Evolutionary conservation across 2,113 vertebrate species (phyloP).

Genomic region (Lathamus discolor): DNA sequence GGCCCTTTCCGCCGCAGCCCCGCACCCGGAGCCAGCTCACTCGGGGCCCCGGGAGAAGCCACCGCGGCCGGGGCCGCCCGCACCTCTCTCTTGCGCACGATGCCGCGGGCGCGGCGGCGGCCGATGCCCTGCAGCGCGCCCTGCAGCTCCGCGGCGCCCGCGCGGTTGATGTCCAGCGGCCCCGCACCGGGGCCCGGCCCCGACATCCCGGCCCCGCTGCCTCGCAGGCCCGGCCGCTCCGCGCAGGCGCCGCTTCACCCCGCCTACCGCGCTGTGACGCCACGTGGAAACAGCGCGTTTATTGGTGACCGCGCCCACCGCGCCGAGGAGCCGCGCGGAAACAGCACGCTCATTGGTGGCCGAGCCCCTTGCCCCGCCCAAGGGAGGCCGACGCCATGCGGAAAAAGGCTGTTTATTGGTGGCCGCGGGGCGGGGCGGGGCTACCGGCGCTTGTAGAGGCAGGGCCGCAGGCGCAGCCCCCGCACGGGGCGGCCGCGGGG

Average conservation of each 20-base stretch:
- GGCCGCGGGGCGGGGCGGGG: too few relatives aligned
- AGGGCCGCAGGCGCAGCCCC: background rate
- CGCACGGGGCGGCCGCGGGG: conserved; percentile 46
- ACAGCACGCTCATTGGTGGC: background rate
- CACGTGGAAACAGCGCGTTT: background rate
- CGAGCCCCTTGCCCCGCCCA: background rate
- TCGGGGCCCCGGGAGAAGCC: background rate
- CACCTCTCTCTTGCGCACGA: conserved; percentile 55
- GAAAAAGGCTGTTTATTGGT: background rate
- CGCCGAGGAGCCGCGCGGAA: background rate
- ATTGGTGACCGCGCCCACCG: background rate
- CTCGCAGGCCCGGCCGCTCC: background rate
- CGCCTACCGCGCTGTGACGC: background rate
- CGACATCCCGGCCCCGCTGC: background rate
- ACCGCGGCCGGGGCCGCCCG: background rate
- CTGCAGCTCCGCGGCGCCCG: conserved; percentile 43
- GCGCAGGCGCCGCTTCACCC: background rate
- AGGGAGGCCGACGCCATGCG: too few relatives aligned
- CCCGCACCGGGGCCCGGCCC: background rate
- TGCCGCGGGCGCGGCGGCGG: conserved; percentile 33
- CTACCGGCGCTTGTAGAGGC: conserved; percentile 66
- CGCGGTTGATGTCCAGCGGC: conserved; percentile 54
- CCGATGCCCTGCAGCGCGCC: conserved; percentile 32
- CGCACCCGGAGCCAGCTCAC: too few relatives aligned
- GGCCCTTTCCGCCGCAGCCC: too few relatives aligned